Evolutionary conservation across 2,113 vertebrate species (phyloP), one percentile per base, ranked within the genome.

Genomic region (Eptesicus fuscus): DNA sequence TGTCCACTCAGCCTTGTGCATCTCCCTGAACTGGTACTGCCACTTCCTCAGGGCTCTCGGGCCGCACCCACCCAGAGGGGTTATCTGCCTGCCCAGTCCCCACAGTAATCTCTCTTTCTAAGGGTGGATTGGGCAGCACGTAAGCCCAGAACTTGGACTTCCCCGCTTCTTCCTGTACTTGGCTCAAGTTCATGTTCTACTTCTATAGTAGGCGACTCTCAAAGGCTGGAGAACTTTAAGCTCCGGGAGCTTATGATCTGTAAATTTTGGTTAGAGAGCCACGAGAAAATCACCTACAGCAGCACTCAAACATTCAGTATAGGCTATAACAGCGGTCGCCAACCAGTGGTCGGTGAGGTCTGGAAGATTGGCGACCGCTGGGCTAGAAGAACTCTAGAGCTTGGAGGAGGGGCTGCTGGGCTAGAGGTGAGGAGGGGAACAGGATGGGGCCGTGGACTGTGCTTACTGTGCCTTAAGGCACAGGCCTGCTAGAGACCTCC

Each of bases 41-140:
- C 22, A 5, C 25, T 10, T 32, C 3, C 44, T 47, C 32, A 0
- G 28, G 1, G 16, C 1, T 13, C 35, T 7, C 16, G 2, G 44
- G 90, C 17, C 53, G 23, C 49, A 7, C 65, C 23, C 0, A 3
- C 22, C 49, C 47, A 5, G 7, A 0, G 47, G 30, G 20, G 17
- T 0, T 1, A 0, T 42, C 78, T 10, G 56, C 40, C 67, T 9
- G 3, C 3, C n/a, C 5, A 5, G 69, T 18, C 23, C 67, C 35
- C 7, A 1, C 0, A 0, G 3, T 7, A 30, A 20, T 16, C 9
- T 25, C 35, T 40, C 40, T 1, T 51, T 42, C n/a, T 16, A 22
- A 61, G 37, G 18, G n/a, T 12, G 5, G 44, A 20, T 23, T 6
- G 59, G 49, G 78, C 7, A 30, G 23, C 28, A 22, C 30, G 0